Evolutionary conservation across 2,797 vertebrate species (phyloP).

Genomic region (Pangasius mekongensis): DNA sequence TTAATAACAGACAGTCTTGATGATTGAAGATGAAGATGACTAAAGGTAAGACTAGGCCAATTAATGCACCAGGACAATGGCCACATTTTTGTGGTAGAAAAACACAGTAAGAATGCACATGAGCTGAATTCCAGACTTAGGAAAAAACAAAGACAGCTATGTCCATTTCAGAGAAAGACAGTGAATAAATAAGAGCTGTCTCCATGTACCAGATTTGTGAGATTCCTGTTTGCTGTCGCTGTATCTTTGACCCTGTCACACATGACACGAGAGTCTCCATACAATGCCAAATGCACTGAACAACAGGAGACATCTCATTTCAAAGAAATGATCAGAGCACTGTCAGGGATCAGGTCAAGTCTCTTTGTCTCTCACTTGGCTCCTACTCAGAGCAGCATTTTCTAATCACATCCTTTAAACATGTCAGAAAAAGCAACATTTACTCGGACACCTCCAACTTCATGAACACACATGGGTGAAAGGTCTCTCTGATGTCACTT

Average conservation of each 20-base stretch:
- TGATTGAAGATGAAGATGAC: neutral
- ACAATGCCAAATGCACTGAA: slow-evolving; percentile 47
- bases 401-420: slow-evolving; percentile 68
- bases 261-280: slow-evolving; percentile 38
- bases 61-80: slow-evolving; percentile 27
- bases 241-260: slow-evolving; percentile 48
- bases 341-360: slow-evolving; percentile 69
- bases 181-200: slow-evolving; percentile 34
- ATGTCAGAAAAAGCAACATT: slow-evolving; percentile 66
- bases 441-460: slow-evolving; percentile 49
- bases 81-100: neutral
- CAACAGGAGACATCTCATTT: slow-evolving; percentile 46
- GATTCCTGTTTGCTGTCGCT: slow-evolving; percentile 29
- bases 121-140: neutral
- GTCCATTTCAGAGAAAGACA: slow-evolving; percentile 4
- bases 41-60: slow-evolving; percentile 34
- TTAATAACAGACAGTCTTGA: slow-evolving; percentile 30
- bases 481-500: slow-evolving; percentile 68
- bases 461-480: slow-evolving; percentile 53
- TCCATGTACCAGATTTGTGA: slow-evolving; percentile 11
- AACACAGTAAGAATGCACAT: slow-evolving; percentile 7
- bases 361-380: slow-evolving; percentile 50
- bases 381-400: slow-evolving; percentile 56
- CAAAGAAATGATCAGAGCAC: slow-evolving; percentile 48
- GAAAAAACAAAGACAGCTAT: slow-evolving; percentile 22